A percentile compares a stretch with the other conserved stretches of the same genome.
phyloP scores from a whole-genome alignment of 92 coral and sea anemone species.

The Zoanthus gigantus region DNA sequence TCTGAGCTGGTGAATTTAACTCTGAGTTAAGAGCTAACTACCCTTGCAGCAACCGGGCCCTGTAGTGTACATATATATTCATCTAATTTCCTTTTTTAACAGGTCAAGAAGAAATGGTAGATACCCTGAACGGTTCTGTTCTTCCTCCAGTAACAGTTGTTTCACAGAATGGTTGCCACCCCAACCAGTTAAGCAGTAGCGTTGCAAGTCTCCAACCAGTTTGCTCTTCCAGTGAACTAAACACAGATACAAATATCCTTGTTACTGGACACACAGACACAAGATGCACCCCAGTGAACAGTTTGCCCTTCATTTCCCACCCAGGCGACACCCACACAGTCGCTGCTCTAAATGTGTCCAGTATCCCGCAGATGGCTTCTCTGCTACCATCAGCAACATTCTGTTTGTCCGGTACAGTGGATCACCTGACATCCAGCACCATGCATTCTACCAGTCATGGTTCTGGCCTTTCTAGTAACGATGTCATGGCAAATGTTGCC shows the following conservation, averaged over 20 bases:
- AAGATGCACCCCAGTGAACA: background rate
- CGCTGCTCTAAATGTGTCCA: background rate
- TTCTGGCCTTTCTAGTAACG: slow-evolving; percentile 60
- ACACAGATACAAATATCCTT: background rate
- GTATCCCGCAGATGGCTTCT: slow-evolving; percentile 15
- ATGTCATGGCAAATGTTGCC: slow-evolving; percentile 83
- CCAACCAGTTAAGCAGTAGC: slow-evolving; percentile 7
- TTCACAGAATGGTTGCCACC: slow-evolving; percentile 34
- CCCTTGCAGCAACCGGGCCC: no score
- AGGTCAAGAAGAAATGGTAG: slow-evolving; percentile 90
- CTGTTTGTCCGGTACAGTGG: slow-evolving; percentile 25
- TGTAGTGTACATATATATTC: background rate
- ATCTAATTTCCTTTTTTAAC: background rate
- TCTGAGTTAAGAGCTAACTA: no score
- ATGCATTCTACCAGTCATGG: slow-evolving; percentile 35
- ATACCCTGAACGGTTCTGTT: slow-evolving; percentile 75
- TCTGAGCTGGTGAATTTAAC: no score
- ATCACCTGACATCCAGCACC: slow-evolving; percentile 32
- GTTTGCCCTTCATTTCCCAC: background rate
- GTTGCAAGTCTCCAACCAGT: background rate
- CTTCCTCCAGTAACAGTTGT: slow-evolving; percentile 68
- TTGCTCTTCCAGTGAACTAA: slow-evolving; percentile 15
- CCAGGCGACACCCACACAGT: background rate
- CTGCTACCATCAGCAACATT: slow-evolving; percentile 23
- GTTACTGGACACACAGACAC: slow-evolving; percentile 27